Base-by-base conservation (phyloP, 2,113 vertebrate genomes). In the Sander vitreus region DNA sequence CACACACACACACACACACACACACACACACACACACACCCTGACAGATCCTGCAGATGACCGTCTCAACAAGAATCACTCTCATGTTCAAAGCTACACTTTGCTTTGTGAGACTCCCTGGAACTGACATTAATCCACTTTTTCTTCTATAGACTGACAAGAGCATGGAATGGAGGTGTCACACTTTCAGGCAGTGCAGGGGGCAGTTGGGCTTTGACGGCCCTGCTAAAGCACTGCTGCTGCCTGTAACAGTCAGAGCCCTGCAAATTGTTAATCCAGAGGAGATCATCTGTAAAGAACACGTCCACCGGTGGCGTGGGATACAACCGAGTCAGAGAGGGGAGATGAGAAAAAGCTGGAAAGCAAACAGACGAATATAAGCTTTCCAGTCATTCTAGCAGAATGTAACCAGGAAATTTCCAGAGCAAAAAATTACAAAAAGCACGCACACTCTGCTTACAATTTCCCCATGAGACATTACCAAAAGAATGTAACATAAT, bases 201-300 rank as follows among this genome's bases (percentile, higher is more conserved):
- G 84, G 81, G 74, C 75, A 85, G 84, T 58, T 36, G 19, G 47
- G 82, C 80, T 86, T 78, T 89, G 86, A 90, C 77, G 74, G 87
- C 88, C 79, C 79, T 59, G 85, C 88, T 91, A 90, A 89, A 90
- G 91, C 87, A 72, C 74, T 78, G 81, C 85, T 81, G 90, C 87
- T 78, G 89, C 88, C 86, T 88, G 86, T 85, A 89, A 85, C 92
- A 92, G 90, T 92, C 89, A 88, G 77, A 89, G 76, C 73, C 75
- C 91, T 87, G 91, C 89, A 95, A 93, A 95, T 93, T 94, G 94
- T 91, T 95, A 94, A 93, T 93, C 93, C 92, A 91, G 91, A 90
- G 91, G 91, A 95, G 92, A 95, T 96, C 90, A 95, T 93, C 91
- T 95, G 94, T 93, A 93, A 95, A 94, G 91, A 93, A 91, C 94